Percentiles rank a stretch among this genome's conserved stretches.
Conservation (phyloP, 2,888 invertebrate genomes). For the Ormyrus rosae region DNA sequence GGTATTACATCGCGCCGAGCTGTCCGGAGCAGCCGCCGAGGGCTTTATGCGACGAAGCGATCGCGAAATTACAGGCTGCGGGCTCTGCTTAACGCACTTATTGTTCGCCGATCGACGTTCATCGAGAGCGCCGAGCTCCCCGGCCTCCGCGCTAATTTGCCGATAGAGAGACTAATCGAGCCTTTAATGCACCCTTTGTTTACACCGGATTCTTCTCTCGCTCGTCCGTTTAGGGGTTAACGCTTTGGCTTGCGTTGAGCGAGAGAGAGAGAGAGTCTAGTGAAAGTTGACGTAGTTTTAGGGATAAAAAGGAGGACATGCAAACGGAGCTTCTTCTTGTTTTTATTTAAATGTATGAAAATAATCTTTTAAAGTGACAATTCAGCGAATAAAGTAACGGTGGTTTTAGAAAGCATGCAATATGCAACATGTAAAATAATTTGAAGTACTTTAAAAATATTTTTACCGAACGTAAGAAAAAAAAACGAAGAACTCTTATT, state of each 20-base stretch:
- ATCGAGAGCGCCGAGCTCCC: background rate
- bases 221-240: no score
- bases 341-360: no score
- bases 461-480: no score
- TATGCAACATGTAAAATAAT: no score
- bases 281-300: background rate
- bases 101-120: conserved; percentile 27
- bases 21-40: background rate
- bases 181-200: background rate
- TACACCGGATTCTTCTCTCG: background rate
- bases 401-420: no score
- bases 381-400: no score
- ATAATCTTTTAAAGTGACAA: no score
- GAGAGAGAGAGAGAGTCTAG: no score
- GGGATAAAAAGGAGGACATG: background rate
- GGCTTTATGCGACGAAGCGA: background rate
- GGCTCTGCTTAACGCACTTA: conserved; percentile 34
- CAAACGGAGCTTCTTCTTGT: no score
- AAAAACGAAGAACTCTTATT: no score
- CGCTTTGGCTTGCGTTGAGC: no score
- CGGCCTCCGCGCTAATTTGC: background rate
- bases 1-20: conserved; percentile 1
- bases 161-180: conserved; percentile 16
- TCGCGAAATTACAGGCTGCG: conserved; percentile 1
- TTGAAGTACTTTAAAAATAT: no score